Conservation (phyloP, 35 echinoderm and acorn worm species). For the Heliocidaris tuberculata region DNA sequence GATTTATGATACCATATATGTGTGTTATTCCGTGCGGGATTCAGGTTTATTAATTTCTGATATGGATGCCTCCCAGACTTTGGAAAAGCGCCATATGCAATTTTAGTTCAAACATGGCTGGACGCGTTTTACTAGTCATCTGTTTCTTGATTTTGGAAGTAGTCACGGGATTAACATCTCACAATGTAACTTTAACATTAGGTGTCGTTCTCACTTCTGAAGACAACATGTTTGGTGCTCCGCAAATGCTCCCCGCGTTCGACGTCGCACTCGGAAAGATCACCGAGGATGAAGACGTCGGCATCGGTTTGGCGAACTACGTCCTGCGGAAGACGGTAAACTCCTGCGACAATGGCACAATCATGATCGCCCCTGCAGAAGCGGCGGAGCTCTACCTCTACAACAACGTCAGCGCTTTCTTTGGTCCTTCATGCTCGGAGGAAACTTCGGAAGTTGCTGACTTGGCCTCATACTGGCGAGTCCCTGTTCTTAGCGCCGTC, state of each 20-base stretch:
- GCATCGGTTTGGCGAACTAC: neutral
- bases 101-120: conserved; percentile 1
- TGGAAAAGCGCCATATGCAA: neutral
- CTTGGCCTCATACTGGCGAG: conserved; percentile 26
- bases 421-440: conserved; percentile 29
- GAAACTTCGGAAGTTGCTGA: conserved; percentile 21
- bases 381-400: conserved; percentile 64
- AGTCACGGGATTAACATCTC: neutral
- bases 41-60: neutral
- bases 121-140: neutral
- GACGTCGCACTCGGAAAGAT: neutral
- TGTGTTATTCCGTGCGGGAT: neutral
- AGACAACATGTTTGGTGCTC: neutral
- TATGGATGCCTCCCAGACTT: neutral
- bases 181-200: neutral
- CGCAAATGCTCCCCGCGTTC: neutral
- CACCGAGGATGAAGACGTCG: neutral
- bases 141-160: neutral
- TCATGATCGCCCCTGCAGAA: conserved; percentile 43
- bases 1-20: neutral
- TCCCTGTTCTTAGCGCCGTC: conserved; percentile 35
- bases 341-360: neutral
- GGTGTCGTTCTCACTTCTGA: neutral
- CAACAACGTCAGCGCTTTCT: conserved; percentile 61
- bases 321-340: neutral